Evolutionary conservation across 2,888 invertebrate genomes (phyloP), one percentile per base, ranked within the genome.

Genomic region (Pyrgus malvae): DNA sequence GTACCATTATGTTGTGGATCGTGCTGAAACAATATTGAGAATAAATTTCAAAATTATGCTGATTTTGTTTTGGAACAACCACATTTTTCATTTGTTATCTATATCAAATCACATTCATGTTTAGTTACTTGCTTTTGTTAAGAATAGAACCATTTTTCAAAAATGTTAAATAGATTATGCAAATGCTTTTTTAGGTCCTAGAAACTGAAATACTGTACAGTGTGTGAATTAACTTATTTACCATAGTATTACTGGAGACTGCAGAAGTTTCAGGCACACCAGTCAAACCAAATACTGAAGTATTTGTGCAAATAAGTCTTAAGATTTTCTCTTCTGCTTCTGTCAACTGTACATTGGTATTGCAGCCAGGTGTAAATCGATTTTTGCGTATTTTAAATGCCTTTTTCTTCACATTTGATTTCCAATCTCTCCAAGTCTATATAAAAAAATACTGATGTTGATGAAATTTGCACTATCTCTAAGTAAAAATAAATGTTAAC

Each of bases 341-440:
- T 49, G 80, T 77, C n/a, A 81, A 65, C 54, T 80, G 79, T 21
- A 57, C 67, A 42, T 70, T 80, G 23, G 67, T 57, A 58, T 73
- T 78, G 59, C 71, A 72, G 2, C 80, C 79, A 1, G 81, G 75
- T 29, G 79, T 78, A 35, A 80, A 81, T 17, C 76, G 69, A 44
- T 74, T 80, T 56, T 79, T 81, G 1, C 81, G 65, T 56, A 81
- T 80, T 68, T 78, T 81, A 48, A 81, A 80, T 2, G 81, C 81
- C 58, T 81, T 81, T 67, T 81, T 81, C 64, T 75, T 81, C 0
- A 81, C 81, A 74, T 81, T 81, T 25, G 81, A 81, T 67, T 81
- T 81, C 81, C 80, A 81, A 56, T 81, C 80, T 51, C 81, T 68
- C 81, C 81, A 81, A 16, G 81, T 79, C 81, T 81, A n/a, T n/a